These are phyloP conservation scores for Danaus melanippus DNA, from an alignment of 1,140 invertebrate species.

Conservation along the genomic window DNA sequence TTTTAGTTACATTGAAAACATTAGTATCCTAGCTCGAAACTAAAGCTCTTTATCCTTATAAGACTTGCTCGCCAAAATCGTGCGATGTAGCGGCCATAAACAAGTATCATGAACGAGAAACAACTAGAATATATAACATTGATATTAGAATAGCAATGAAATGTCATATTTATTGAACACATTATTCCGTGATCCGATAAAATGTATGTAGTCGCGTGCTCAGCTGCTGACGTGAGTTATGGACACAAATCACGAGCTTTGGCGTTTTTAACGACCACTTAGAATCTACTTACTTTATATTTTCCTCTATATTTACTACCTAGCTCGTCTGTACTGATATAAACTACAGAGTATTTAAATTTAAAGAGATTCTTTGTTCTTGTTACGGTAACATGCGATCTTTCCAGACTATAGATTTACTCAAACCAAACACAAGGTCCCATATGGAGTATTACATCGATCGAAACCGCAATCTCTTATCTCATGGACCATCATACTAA, in stretches of 20 bases:
- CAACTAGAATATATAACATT: not conserved
- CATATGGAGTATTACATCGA: not conserved
- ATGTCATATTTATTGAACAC: slow-evolving; percentile 8
- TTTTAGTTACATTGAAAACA: too few relatives aligned
- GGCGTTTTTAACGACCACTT: slow-evolving; percentile 4
- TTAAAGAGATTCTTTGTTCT: not conserved
- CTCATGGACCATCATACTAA: slow-evolving; percentile 16
- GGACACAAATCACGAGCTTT: slow-evolving; percentile 3
- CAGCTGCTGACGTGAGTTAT: slow-evolving; percentile 6
- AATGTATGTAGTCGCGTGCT: slow-evolving; percentile 12
- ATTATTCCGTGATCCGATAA: slow-evolving; percentile 10
- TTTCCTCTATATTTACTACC: not conserved
- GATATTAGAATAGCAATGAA: slow-evolving; percentile 12
- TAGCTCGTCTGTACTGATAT: not conserved
- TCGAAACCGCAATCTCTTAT: slow-evolving; percentile 8
- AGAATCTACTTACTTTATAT: slow-evolving; percentile 4
- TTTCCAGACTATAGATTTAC: not conserved
- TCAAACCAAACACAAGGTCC: not conserved
- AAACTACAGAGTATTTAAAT: not conserved
- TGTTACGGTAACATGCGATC: too few relatives aligned
- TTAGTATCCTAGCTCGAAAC: too few relatives aligned
- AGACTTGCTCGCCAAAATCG: too few relatives aligned
- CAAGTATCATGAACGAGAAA: too few relatives aligned
- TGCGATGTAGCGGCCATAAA: too few relatives aligned
- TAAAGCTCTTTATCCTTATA: too few relatives aligned